Base-by-base conservation (phyloP, 2,797 vertebrate species). In the Alosa sapidissima region DNA sequence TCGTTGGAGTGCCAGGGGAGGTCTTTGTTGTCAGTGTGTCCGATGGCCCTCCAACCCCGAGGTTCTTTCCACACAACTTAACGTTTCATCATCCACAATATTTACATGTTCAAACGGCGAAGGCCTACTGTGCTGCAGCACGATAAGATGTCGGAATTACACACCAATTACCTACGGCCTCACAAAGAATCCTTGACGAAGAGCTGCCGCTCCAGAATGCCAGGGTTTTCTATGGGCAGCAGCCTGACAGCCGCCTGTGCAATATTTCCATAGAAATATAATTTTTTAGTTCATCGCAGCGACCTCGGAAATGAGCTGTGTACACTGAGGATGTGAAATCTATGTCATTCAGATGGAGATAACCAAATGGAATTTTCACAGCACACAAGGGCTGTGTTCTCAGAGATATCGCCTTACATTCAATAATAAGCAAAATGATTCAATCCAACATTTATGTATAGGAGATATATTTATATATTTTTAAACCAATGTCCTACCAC, bases 111-210 rank as follows among this genome's bases (percentile, higher is more conserved):
- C 85, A 89, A 84, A 82, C 83, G 86, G 90, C 62, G 21, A 83
- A 82, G 54, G 87, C 88, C 85, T 84, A 92, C 88, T 89, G 86
- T 92, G 91, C 90, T 86, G 86, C 86, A 81, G 81, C 84, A 87
- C 86, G 91, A 94, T 93, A 93, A 92, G 87, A 91, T 83, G 84
- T 85, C 55, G 85, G 88, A 91, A 89, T 91, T 91, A 92, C 89
- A 90, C 90, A 89, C 84, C 91, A 93, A 89, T 92, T 93, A 87
- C 85, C 87, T 91, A 89, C 47, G 65, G 84, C 82, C 55, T 91
- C 90, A 84, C 83, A 91, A 92, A 87, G 85, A 87, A 89, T 86
- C 87, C 88, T 82, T 91, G 91, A 88, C 85, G 91, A 88, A 89
- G 85, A 87, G 41, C 81, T 85, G 88, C 85, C 85, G 84, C 78